Evolutionary conservation across 2,888 invertebrate genomes (phyloP).

Genomic region (Crioceris asparagi): DNA sequence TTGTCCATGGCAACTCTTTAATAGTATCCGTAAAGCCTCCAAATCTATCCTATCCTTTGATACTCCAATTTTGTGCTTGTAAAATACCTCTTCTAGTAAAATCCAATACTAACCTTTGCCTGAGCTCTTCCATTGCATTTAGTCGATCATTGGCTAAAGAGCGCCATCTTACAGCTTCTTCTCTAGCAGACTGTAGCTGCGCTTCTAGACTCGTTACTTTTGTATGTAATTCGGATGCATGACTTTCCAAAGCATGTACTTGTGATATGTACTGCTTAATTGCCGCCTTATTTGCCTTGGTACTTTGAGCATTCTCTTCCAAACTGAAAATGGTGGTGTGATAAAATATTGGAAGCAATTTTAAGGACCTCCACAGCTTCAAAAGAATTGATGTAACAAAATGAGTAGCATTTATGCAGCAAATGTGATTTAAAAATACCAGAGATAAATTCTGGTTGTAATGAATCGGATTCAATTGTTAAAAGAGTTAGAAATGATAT

Average conservation of each 20-base stretch:
- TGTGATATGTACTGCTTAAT: constrained; percentile 36
- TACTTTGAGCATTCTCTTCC: constrained; percentile 19
- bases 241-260: constrained; percentile 46
- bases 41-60: too few relatives aligned
- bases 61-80: too few relatives aligned
- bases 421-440: too few relatives aligned
- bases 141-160: constrained; percentile 55
- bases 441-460: too few relatives aligned
- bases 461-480: too few relatives aligned
- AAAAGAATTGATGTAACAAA: too few relatives aligned
- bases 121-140: constrained; percentile 48
- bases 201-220: constrained; percentile 41
- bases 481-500: too few relatives aligned
- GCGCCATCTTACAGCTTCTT: constrained; percentile 55
- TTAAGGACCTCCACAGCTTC: too few relatives aligned
- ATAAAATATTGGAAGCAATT: not conserved
- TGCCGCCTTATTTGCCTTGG: constrained; percentile 27
- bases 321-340: constrained; percentile 21
- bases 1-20: too few relatives aligned
- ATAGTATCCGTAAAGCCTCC: too few relatives aligned
- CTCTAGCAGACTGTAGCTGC: constrained; percentile 42
- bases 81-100: not conserved
- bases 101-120: constrained; percentile 27
- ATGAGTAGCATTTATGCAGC: too few relatives aligned
- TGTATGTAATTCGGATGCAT: constrained; percentile 42